Conservation (phyloP, 2,797 vertebrate species). For the Thripadectes ignobilis region DNA sequence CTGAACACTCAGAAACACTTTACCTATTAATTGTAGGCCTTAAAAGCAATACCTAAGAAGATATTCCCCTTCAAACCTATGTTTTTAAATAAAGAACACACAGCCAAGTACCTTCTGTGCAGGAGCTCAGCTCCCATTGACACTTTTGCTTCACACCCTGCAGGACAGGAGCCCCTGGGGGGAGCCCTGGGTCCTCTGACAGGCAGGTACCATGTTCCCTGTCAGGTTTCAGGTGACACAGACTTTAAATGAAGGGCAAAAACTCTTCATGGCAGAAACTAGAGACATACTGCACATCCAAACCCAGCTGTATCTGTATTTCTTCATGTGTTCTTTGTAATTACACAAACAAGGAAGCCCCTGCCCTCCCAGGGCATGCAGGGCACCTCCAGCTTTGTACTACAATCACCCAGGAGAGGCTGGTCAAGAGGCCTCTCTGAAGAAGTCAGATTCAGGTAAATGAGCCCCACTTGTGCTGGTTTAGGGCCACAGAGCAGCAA, state of each 20-base stretch:
- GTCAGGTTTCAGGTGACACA: neutral
- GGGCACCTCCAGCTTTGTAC: neutral
- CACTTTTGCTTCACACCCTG: neutral
- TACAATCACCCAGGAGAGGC: neutral
- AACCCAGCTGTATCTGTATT: neutral
- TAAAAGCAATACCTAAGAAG: neutral
- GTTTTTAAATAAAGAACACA: neutral
- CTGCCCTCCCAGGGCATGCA: neutral
- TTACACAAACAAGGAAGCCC: fast-evolving
- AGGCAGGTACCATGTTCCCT: neutral
- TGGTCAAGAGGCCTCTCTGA: neutral
- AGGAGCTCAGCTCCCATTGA: neutral
- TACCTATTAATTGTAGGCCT: neutral
- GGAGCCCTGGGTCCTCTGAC: neutral
- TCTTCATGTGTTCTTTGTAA: neutral
- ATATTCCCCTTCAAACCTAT: neutral
- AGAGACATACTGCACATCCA: neutral
- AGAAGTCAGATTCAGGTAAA: neutral
- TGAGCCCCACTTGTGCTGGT: neutral
- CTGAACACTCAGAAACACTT: neutral
- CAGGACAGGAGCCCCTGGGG: fast-evolving
- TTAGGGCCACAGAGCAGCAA: neutral
- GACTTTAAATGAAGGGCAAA: neutral
- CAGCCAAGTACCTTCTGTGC: neutral
- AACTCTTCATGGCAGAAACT: neutral